Conservation (phyloP, 2,113 vertebrate genomes). For the Equus quagga region DNA sequence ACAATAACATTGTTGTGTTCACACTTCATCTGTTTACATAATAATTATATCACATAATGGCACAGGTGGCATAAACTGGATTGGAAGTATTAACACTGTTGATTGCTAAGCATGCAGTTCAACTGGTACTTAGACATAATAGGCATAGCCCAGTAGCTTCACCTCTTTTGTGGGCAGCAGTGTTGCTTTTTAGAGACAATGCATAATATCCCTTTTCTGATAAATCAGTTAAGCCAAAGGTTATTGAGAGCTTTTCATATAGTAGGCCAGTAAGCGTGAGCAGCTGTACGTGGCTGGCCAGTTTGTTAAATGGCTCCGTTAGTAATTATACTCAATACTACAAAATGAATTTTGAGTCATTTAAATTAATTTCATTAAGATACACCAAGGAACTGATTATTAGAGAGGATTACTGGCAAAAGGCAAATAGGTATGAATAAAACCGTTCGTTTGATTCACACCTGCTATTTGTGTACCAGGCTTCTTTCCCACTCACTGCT, state of each 20-base stretch:
- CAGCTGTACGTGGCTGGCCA: not conserved
- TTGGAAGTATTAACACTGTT: slow-evolving; percentile 21
- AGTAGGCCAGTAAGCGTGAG: not conserved
- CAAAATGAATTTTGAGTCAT: slow-evolving; percentile 48
- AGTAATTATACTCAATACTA: not conserved
- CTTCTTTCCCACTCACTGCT: slow-evolving; percentile 30
- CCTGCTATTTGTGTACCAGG: not conserved
- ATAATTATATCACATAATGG: not conserved
- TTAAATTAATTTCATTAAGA: slow-evolving; percentile 22
- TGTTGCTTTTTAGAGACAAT: not conserved
- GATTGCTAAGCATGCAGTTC: not conserved
- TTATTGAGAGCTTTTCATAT: not conserved
- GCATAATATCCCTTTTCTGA: not conserved
- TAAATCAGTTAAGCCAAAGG: not conserved
- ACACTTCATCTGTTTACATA: not conserved
- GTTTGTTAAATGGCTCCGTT: slow-evolving; percentile 10
- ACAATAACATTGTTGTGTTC: not conserved
- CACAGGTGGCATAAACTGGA: not conserved
- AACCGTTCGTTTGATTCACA: not conserved
- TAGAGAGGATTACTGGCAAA: not conserved
- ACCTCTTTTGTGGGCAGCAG: not conserved
- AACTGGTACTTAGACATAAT: not conserved
- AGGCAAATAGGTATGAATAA: not conserved
- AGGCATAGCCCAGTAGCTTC: not conserved
- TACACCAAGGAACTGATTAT: not conserved